These are phyloP conservation scores for Phengaris arion DNA, from an alignment of 2,888 invertebrate species.

Conservation along the genomic window DNA sequence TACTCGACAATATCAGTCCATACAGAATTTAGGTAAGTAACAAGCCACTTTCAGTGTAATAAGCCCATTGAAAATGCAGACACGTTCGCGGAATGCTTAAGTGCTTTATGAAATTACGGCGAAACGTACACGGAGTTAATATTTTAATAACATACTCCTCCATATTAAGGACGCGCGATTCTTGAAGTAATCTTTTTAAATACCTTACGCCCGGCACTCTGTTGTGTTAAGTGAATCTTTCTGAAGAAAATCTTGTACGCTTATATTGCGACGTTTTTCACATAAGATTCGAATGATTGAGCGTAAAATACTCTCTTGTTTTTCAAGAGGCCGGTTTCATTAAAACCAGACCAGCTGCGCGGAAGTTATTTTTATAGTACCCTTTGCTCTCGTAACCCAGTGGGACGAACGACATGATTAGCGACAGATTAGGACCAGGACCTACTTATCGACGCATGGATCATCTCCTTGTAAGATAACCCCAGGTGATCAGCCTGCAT, in stretches of 20 bases:
- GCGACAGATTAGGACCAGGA: too few relatives aligned
- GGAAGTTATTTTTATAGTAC: too few relatives aligned
- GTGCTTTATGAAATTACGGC: conserved; percentile 25
- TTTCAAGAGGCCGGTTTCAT: too few relatives aligned
- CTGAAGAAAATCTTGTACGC: not conserved
- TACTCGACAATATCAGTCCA: too few relatives aligned
- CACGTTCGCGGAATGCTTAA: conserved; percentile 17
- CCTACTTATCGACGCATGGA: too few relatives aligned
- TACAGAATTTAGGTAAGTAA: not conserved
- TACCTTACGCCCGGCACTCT: conserved; percentile 2
- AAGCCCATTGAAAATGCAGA: conserved; percentile 16
- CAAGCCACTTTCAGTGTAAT: not conserved
- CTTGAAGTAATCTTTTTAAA: conserved; percentile 10
- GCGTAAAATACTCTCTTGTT: not conserved
- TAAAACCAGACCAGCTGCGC: too few relatives aligned
- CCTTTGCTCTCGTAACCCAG: too few relatives aligned
- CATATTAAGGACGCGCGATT: not conserved
- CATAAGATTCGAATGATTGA: not conserved
- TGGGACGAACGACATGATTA: too few relatives aligned
- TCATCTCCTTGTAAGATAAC: too few relatives aligned
- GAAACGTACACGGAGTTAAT: conserved; percentile 1
- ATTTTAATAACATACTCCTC: conserved; percentile 14
- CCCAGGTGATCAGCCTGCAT: too few relatives aligned
- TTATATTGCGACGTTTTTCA: not conserved
- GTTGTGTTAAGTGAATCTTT: conserved; percentile 4